These are phyloP conservation scores for Alcis repandata DNA, from an alignment of 2,888 invertebrate genomes.

Conservation along the genomic window DNA sequence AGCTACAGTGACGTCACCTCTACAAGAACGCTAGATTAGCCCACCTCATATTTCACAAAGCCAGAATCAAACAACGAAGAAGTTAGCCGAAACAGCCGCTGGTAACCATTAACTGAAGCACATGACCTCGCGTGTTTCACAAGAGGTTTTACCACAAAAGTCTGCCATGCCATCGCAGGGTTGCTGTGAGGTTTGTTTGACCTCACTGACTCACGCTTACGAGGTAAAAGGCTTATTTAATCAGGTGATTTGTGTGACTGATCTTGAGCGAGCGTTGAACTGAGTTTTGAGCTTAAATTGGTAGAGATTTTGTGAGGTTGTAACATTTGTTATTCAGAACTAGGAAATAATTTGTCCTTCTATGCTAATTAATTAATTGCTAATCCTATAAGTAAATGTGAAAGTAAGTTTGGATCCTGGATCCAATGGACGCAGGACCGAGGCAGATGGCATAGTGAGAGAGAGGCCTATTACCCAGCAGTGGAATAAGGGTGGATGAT, in stretches of 20 bases:
- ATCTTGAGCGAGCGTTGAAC: slow-evolving; percentile 37
- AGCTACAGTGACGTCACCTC: no score
- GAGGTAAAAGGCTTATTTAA: slow-evolving; percentile 18
- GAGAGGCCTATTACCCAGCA: no score
- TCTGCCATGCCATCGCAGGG: slow-evolving; percentile 28
- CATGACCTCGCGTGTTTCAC: slow-evolving; percentile 43
- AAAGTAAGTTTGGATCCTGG: no score
- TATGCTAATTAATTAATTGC: no score
- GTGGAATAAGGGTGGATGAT: no score
- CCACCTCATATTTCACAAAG: no score
- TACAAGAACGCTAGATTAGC: no score
- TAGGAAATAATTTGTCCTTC: neutral
- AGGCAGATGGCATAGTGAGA: no score
- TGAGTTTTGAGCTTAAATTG: slow-evolving; percentile 18
- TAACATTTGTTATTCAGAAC: neutral
- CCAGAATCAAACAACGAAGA: no score
- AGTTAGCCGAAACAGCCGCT: no score
- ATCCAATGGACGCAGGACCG: no score
- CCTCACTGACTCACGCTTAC: slow-evolving; percentile 38
- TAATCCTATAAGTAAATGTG: no score
- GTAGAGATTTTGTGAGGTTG: slow-evolving; percentile 8
- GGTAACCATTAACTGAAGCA: slow-evolving; percentile 12
- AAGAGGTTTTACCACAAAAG: slow-evolving; percentile 45
- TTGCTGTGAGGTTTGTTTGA: slow-evolving; percentile 35
- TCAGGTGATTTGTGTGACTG: slow-evolving; percentile 11